These are phyloP conservation scores for Drosophila anomalipes DNA, from an alignment of 2,888 invertebrate genomes.

Conservation along the genomic window DNA sequence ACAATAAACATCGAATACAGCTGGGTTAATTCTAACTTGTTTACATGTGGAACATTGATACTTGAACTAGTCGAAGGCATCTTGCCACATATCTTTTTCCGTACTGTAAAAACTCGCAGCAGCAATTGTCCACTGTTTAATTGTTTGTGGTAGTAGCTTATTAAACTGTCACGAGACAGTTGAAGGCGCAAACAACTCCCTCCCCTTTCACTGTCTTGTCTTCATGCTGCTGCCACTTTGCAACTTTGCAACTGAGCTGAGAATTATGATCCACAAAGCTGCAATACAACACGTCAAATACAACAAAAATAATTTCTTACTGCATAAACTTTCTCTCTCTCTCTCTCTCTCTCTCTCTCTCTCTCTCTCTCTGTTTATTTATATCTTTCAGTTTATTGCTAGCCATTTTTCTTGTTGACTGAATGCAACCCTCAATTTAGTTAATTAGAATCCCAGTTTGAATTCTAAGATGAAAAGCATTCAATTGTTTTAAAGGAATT, in stretches of 20 bases:
- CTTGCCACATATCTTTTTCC: neutral
- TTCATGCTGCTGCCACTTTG: neutral
- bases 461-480: neutral
- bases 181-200: slow-evolving; percentile 7
- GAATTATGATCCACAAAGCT: neutral
- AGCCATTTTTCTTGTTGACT: neutral
- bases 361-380: neutral
- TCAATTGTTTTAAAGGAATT: slow-evolving; percentile 1
- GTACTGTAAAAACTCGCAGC: neutral
- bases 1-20: neutral
- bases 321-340: neutral
- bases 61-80: neutral
- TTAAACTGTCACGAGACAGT: slow-evolving; percentile 26
- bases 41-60: no score
- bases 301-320: neutral
- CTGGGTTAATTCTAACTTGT: neutral
- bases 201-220: neutral
- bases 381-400: neutral
- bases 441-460: slow-evolving; percentile 13
- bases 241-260: neutral
- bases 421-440: neutral
- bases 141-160: slow-evolving; percentile 33
- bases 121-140: neutral
- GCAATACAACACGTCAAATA: neutral
- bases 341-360: neutral